These are phyloP conservation scores for Crocodylus rhombifer DNA, from an alignment of 2,797 vertebrate genomes.

Conservation along the genomic window DNA sequence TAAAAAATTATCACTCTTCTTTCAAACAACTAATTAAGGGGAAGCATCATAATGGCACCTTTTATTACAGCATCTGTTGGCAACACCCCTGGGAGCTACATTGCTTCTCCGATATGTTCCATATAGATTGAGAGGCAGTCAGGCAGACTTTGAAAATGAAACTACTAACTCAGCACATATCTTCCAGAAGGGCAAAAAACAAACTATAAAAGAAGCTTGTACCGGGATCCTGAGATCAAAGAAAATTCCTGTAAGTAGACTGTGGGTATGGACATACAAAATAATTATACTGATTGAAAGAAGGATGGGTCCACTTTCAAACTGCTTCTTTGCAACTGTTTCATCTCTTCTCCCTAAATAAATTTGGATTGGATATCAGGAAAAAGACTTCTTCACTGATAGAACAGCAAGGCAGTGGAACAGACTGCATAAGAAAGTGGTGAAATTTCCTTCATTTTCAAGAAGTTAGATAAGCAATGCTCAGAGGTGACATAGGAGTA, in stretches of 20 bases:
- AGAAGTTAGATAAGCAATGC: no score
- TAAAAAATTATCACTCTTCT: not conserved
- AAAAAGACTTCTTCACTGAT: no score
- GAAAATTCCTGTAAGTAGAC: not conserved
- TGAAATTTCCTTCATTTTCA: no score
- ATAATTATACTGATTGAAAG: no score
- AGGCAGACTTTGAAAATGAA: not conserved
- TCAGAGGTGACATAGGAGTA: no score
- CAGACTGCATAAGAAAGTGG: no score
- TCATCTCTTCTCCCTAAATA: no score
- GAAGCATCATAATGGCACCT: not conserved
- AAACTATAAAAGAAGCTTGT: not conserved
- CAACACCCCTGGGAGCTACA: not conserved
- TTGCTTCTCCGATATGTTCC: not conserved
- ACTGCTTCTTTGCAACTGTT: no score
- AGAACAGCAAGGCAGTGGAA: no score
- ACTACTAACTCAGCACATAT: not conserved
- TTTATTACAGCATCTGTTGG: not conserved
- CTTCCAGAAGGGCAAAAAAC: not conserved
- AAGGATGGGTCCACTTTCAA: no score
- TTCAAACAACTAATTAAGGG: not conserved
- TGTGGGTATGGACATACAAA: no score
- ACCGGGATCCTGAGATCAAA: not conserved
- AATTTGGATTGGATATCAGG: no score
- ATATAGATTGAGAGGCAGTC: not conserved